Base-by-base conservation (phyloP, 2,113 vertebrate genomes). In the Patagioenas fasciata region DNA sequence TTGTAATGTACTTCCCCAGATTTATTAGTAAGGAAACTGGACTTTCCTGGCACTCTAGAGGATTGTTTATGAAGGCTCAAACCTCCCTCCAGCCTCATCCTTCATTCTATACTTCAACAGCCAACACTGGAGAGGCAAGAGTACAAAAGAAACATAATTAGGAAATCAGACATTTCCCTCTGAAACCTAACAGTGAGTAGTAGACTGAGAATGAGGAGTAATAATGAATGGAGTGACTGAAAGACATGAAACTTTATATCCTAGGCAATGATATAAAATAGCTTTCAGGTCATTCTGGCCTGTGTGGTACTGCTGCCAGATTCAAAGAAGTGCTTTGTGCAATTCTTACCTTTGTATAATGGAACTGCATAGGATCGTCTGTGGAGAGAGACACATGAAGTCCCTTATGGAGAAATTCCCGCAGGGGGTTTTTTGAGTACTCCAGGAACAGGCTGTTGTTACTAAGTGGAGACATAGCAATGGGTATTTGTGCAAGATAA, bases 391-490 rank as follows among this genome's bases (percentile, higher is more conserved):
- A 99, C 56, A 99, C 98, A 4, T 98, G 98, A 61, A 99, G 98
- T n/a, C 99, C 99, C 87, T 99, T 99, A 51, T 99, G 99, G 25
- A 99, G 98, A 95, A 99, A 99, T 93, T 99, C 99, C 79, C 98
- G 94, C 9, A 99, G 97, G 0, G 99, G 99, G 92, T 99, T 99
- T 96, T 99, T 99, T 64, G 99, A 99, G 96, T 99, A 99, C 96
- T 99, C 98, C 78, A 99, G 97, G 95, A 99, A 99, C 11, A 99
- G 97, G 91, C 99, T 99, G 97, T 99, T 99, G 98, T 99, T 99
- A 97, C 99, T 99, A 71, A 99, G 99, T 10, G 99, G 99, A 64
- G 99, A 99, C 99, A 99, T 99, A 86, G 99, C 99, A 66, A 99
- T 99, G 38, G 99, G 99, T 42, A 99, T 98, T 98, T 99, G 99